phyloP scores from a whole-genome alignment of 2,888 invertebrate genomes.

The Eudemis profundana region DNA sequence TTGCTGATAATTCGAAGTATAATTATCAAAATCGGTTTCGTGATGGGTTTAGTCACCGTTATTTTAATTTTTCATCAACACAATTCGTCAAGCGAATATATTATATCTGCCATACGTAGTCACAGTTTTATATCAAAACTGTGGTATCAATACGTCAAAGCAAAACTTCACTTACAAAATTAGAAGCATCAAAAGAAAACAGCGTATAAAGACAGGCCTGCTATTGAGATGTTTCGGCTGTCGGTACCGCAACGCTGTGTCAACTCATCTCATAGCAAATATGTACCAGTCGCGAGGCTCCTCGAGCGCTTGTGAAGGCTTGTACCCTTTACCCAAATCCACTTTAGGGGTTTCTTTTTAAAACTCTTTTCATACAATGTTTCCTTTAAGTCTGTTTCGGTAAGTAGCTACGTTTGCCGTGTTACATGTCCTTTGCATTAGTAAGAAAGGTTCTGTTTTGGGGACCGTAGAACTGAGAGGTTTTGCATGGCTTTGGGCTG shows the following conservation, averaged over 20 bases:
- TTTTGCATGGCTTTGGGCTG: not conserved
- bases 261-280: slow-evolving; percentile 74
- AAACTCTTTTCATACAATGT: slow-evolving; percentile 54
- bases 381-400: slow-evolving; percentile 55
- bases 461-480: not conserved
- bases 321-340: slow-evolving; percentile 65
- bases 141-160: not conserved
- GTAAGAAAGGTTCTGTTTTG: not conserved
- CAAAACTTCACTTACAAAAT: not conserved
- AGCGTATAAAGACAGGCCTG: not conserved
- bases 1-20: too few relatives aligned
- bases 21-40: too few relatives aligned
- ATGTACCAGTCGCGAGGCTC: slow-evolving; percentile 66
- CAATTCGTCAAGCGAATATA: too few relatives aligned
- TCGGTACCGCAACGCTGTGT: slow-evolving; percentile 59
- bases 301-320: slow-evolving; percentile 62
- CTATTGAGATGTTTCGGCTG: slow-evolving; percentile 48
- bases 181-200: not conserved
- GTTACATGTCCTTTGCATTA: slow-evolving; percentile 1
- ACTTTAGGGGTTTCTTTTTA: slow-evolving; percentile 61
- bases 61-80: too few relatives aligned
- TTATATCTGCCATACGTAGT: too few relatives aligned
- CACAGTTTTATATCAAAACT: too few relatives aligned
- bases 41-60: too few relatives aligned
- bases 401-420: slow-evolving; percentile 31